Evolutionary conservation across 1,140 invertebrate species (phyloP).

Genomic region (Euura lappo): DNA sequence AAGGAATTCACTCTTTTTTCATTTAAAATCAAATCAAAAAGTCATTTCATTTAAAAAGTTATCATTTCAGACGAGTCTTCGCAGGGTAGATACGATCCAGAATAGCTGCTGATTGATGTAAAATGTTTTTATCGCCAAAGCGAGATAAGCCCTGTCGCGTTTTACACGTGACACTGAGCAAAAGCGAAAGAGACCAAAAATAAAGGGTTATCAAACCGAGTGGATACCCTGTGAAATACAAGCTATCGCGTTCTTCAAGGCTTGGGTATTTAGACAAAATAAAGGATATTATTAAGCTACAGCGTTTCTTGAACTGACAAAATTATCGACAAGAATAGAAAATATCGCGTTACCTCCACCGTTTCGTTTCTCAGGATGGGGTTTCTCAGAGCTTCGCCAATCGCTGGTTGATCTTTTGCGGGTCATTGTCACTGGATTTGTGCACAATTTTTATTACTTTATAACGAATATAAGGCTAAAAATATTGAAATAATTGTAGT

Average conservation of each 20-base stretch:
- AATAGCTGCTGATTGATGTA: background rate
- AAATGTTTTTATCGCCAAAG: background rate
- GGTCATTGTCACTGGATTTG: background rate
- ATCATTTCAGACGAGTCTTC: too few species aligned
- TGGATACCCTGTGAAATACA: background rate
- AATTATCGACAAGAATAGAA: background rate
- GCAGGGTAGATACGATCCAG: background rate
- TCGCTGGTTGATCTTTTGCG: background rate
- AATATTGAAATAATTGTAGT: too few species aligned
- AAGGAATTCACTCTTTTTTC: too few species aligned
- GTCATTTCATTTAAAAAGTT: too few species aligned
- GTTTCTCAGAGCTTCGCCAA: background rate
- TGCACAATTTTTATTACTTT: background rate
- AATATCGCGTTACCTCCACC: background rate
- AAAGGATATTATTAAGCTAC: background rate
- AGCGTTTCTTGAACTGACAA: background rate
- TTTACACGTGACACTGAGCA: background rate
- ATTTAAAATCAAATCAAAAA: too few species aligned
- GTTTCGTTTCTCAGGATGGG: background rate
- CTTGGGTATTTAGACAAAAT: background rate
- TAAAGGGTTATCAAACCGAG: background rate
- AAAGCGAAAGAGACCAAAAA: background rate
- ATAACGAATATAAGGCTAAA: too few species aligned
- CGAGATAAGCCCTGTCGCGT: background rate
- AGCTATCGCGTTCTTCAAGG: background rate